phyloP scores from a whole-genome alignment of 1,140 invertebrate species.

The Hypothenemus hampei region DNA sequence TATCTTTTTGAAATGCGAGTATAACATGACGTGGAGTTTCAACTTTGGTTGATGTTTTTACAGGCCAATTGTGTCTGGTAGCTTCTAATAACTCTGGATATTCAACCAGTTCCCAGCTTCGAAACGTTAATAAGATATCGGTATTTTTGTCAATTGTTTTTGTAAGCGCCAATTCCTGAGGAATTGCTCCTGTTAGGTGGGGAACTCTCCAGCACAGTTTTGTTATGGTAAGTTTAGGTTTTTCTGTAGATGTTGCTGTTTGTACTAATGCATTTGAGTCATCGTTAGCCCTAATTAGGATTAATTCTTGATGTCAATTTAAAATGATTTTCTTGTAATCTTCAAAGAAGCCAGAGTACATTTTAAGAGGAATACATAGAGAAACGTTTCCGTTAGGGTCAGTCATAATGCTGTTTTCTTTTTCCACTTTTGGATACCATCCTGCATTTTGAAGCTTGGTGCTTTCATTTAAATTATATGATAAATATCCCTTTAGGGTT shows the following conservation, averaged over 20 bases:
- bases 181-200: conserved; percentile 3
- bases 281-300: too few relatives aligned
- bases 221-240: neutral
- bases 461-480: neutral
- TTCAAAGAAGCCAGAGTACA: too few relatives aligned
- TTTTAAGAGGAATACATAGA: too few relatives aligned
- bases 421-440: neutral
- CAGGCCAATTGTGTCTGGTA: neutral
- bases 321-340: too few relatives aligned
- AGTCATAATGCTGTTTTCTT: too few relatives aligned
- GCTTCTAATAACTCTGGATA: conserved; percentile 4
- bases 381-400: too few relatives aligned
- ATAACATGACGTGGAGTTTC: too few relatives aligned
- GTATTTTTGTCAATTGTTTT: conserved; percentile 12
- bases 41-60: too few relatives aligned
- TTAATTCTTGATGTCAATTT: too few relatives aligned
- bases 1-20: too few relatives aligned
- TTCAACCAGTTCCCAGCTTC: too few relatives aligned
- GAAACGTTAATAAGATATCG: conserved; percentile 1
- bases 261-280: neutral
- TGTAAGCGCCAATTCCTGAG: conserved; percentile 10
- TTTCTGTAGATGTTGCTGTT: neutral
- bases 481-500: too few relatives aligned
- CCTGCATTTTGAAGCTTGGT: conserved; percentile 7
- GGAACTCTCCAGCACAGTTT: conserved; percentile 5